Percentiles rank a stretch among this genome's conserved stretches.
These are phyloP conservation scores for Greenwoodochromis staneri DNA, from an alignment of 2,113 vertebrate genomes.

Conservation along the genomic window DNA sequence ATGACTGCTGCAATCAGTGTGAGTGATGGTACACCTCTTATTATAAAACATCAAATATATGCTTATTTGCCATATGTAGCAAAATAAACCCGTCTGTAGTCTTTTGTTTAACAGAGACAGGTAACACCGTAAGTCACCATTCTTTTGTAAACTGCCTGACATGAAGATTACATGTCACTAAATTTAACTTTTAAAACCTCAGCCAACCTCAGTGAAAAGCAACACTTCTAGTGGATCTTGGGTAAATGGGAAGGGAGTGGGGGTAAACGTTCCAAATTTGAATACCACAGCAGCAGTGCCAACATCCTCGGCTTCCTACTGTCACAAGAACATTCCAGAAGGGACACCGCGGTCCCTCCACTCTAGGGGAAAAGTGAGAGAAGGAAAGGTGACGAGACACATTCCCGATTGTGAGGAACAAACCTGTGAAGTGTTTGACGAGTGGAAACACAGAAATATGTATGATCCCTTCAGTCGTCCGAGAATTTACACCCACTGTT, in stretches of 20 bases:
- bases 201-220: neutral
- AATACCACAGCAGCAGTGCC: neutral
- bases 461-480: neutral
- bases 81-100: fast-evolving
- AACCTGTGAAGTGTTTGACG: neutral
- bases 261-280: neutral
- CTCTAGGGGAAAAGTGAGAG: neutral
- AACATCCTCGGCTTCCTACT: slow-evolving; percentile 7
- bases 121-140: neutral
- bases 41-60: neutral
- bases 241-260: neutral
- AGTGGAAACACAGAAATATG: neutral
- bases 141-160: neutral
- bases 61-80: neutral
- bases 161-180: neutral
- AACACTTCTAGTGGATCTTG: neutral
- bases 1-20: neutral
- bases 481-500: neutral
- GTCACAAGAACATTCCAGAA: neutral
- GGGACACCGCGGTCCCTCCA: neutral
- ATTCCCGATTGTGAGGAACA: neutral
- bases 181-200: neutral
- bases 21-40: neutral
- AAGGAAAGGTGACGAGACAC: neutral
- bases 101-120: neutral